Evolutionary conservation across 2,888 invertebrate genomes (phyloP), one percentile per base, ranked within the genome.

Genomic region (Phortica okadai): DNA sequence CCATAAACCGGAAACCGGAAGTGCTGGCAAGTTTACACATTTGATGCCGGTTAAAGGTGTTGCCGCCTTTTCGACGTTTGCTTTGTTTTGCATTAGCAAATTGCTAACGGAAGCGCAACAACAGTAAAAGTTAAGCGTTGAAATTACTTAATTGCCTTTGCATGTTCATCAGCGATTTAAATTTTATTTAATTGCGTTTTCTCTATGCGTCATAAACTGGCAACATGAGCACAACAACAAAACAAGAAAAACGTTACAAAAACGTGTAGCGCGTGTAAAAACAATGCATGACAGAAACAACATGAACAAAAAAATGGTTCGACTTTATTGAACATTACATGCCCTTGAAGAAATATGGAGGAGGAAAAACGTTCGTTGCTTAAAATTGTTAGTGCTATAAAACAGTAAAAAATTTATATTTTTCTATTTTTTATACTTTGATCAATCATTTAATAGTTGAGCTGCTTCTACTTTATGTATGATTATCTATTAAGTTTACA

Each of bases 1-100:
- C 42, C 66, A 66, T 78, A 79, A 74, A 79, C 76, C 80, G 88
- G 80, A 81, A 86, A 77, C 84, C 81, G 88, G 87, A 87, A 81
- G 84, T 84, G 79, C 76, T 78, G 82, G 72, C 84, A 80, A 79
- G 78, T 85, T 87, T 77, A 76, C 80, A 74, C 56, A 76, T 50
- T 33, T 73, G 74, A 14, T 77, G 73, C 7, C 73, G 73, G 10
- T 62, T 10, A 62, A 16, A 21, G 8, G 74, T 59, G 66, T 33
- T 33, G 72, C 62, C 21, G 21, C 25, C 10, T 25, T 64, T 44
- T 33, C 54, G 10, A 41, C 6, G 21, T 50, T 62, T 54, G 21
- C 41, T n/a, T 56, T 33, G 50, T 50, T 50, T 50, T 14, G n/a
- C 74, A 74, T 66, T 64, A 74, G 14, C 74, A 54, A 66, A 66